Evolutionary conservation across 2,888 invertebrate genomes (phyloP), one percentile per base, ranked within the genome.

Genomic region (Fissipunctia ypsillon): DNA sequence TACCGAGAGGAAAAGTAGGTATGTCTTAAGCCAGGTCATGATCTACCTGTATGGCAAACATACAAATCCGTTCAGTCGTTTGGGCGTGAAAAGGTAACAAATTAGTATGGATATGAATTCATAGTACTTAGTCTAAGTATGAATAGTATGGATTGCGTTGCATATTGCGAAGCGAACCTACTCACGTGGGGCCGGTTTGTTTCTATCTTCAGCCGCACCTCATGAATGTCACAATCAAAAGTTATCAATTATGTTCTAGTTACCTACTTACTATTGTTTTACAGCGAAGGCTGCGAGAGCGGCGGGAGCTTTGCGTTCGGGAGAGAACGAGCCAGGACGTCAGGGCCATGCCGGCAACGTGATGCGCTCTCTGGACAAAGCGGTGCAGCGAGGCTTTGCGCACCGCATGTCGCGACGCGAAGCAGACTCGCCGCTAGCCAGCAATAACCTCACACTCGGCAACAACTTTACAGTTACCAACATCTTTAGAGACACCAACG

Each of bases 201-300:
- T 61, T 43, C 28, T 28, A 61, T 19, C 10, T 12, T 61, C 22
- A 41, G 12, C 7, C 0, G 28, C 28, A 28, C 14, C 28, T 43
- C 25, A 43, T 28, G 19, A 22, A 61, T 22, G 12, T 28, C 41
- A 43, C 22, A 43, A 43, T 43, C 19, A 48, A n/a, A 43, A 43
- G 28, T 28, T 43, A 43, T 19, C 25, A 41, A 61, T 43, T 43
- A 43, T 14, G 7, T 59, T 35, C 3, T 48, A 38, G 0, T 28
- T 50, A 28, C 14, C 3, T 41, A 38, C 19, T 19, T 48, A 67
- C 22, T 45, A 50, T 56, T 57, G 31, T 61, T 52, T 84, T 85
- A 84, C 81, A 93, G 94, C 91, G 52, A 91, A 90, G 59, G 92
- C 92, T 59, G 93, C 94, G 1, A 88, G 89, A 81, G 88, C 92